Conservation (phyloP, 2,113 vertebrate species). For the Ptilonorhynchus violaceus region DNA sequence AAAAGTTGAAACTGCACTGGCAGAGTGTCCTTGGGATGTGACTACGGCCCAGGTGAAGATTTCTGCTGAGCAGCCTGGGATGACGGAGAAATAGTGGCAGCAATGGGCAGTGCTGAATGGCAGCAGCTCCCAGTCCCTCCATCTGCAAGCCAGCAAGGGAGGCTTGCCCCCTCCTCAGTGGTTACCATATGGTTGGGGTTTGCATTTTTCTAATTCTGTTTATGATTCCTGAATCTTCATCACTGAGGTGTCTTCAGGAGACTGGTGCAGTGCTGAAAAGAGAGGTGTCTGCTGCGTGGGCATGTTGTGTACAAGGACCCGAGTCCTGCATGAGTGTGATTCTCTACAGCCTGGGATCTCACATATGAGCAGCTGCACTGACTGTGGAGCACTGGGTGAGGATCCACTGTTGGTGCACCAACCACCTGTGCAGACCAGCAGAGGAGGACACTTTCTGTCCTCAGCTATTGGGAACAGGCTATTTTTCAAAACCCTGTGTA, state of each 20-base stretch:
- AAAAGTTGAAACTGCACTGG: neutral
- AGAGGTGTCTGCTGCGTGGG: neutral
- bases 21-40: neutral
- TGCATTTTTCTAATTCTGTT: neutral
- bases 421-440: neutral
- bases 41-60: neutral
- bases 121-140: neutral
- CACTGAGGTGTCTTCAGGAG: neutral
- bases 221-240: neutral
- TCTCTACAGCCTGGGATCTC: neutral
- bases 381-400: neutral
- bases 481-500: neutral
- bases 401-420: accelerated
- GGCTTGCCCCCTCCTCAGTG: neutral
- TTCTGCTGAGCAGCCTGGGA: neutral
- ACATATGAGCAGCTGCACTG: neutral
- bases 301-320: accelerated
- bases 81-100: neutral
- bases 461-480: neutral
- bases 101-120: neutral
- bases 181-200: neutral
- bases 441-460: neutral
- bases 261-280: neutral
- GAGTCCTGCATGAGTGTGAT: accelerated
- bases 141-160: accelerated